Evolutionary conservation across 1,140 invertebrate species (phyloP).

Genomic region (Zaprionus nigranus): DNA sequence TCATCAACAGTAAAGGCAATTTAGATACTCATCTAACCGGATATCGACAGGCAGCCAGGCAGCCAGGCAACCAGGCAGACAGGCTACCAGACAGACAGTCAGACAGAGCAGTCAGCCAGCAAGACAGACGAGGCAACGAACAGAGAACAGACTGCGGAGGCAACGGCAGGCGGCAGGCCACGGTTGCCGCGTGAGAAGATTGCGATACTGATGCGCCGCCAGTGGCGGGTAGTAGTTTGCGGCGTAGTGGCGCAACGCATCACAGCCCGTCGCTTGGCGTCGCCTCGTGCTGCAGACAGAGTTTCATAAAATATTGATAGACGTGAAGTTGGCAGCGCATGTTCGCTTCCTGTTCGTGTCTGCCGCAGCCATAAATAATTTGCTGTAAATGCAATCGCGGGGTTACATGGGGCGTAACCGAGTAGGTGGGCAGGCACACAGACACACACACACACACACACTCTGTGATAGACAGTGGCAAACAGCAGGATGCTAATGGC

Average conservation of each 20-base stretch:
- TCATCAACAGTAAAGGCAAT: slow-evolving; percentile 83
- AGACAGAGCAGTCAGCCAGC: slow-evolving; percentile 29
- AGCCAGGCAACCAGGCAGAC: slow-evolving; percentile 23
- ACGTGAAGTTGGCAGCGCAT: slow-evolving; percentile 80
- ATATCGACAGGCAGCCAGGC: slow-evolving; percentile 76
- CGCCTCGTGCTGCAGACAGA: slow-evolving; percentile 72
- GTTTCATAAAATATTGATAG: slow-evolving; percentile 83
- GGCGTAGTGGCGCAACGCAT: slow-evolving; percentile 29
- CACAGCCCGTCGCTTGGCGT: background rate
- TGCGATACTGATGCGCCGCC: slow-evolving; percentile 53
- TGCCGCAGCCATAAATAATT: slow-evolving; percentile 83
- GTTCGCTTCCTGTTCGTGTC: slow-evolving; percentile 80
- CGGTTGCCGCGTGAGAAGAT: slow-evolving; percentile 49
- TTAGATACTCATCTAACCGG: slow-evolving; percentile 83
- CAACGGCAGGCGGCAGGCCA: slow-evolving; percentile 1
- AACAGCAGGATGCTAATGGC: slow-evolving; percentile 71
- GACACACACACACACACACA: background rate
- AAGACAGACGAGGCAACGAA: background rate
- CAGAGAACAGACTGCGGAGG: slow-evolving; percentile 22
- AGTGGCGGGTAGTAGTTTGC: slow-evolving; percentile 38
- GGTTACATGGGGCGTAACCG: slow-evolving; percentile 68
- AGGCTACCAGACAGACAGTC: slow-evolving; percentile 16
- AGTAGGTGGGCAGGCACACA: background rate
- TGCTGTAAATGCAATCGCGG: slow-evolving; percentile 81
- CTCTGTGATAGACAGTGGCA: background rate